phyloP scores from a whole-genome alignment of 2,888 invertebrate genomes.

The Drosophila pegasa region DNA sequence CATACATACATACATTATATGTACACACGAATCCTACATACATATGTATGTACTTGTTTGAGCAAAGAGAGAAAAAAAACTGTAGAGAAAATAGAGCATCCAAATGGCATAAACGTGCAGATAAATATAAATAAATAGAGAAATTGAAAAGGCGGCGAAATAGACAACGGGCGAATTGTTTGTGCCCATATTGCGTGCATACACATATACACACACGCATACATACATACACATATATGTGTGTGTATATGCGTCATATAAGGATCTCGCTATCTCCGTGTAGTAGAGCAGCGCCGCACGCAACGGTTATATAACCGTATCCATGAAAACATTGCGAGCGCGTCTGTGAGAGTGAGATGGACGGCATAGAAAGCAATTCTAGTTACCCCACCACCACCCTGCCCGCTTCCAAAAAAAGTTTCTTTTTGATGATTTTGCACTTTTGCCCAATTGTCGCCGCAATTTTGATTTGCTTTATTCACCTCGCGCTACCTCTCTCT shows the following conservation, averaged over 20 bases:
- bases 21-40: too few species aligned
- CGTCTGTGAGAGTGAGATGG: constrained; percentile 1
- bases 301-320: constrained; percentile 45
- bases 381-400: too few species aligned
- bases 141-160: constrained; percentile 16
- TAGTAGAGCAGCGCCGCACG: constrained; percentile 10
- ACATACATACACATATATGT: too few species aligned
- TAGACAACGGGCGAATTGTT: constrained; percentile 1
- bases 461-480: not conserved
- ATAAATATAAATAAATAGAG: constrained; percentile 37
- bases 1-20: constrained; percentile 5
- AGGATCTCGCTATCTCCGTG: constrained; percentile 39
- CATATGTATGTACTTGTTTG: constrained; percentile 1
- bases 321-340: constrained; percentile 12
- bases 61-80: constrained; percentile 4
- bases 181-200: not conserved
- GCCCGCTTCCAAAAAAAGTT: constrained; percentile 14
- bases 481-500: not conserved
- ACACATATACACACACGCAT: not conserved
- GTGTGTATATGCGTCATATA: constrained; percentile 31
- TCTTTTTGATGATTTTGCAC: constrained; percentile 49
- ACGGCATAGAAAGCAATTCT: constrained; percentile 15
- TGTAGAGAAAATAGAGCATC: constrained; percentile 16
- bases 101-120: constrained; percentile 1
- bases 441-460: constrained; percentile 35